Conservation (phyloP, 2,888 invertebrate species). For the Lamproptera curius region DNA sequence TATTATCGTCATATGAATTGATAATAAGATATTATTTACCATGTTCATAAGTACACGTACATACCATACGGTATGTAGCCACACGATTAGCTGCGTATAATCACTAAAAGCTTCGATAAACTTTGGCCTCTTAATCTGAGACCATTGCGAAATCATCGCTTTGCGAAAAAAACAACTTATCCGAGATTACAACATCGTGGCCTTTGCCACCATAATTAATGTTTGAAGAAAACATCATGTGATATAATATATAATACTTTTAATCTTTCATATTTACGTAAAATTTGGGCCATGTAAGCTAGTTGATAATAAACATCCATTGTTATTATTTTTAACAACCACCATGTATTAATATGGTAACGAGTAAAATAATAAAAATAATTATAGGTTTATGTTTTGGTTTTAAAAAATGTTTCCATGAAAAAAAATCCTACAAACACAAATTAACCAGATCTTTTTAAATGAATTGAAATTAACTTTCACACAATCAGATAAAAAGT, state of each 20-base stretch:
- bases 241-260: slow-evolving; percentile 2
- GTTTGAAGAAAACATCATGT: slow-evolving; percentile 5
- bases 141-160: slow-evolving; percentile 1
- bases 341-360: too few species aligned
- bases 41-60: too few species aligned
- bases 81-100: background rate
- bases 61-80: too few species aligned
- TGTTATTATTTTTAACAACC: background rate
- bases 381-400: too few species aligned
- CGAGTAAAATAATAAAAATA: too few species aligned
- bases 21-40: background rate
- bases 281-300: background rate
- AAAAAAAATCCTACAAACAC: too few species aligned
- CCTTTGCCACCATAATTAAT: slow-evolving; percentile 1
- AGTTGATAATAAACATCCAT: background rate
- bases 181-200: slow-evolving; percentile 3
- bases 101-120: background rate
- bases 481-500: too few species aligned
- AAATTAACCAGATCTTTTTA: background rate
- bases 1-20: background rate
- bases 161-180: background rate
- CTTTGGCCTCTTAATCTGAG: too few species aligned
- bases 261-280: slow-evolving; percentile 1
- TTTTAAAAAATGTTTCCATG: too few species aligned
- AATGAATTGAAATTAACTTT: too few species aligned